Percentiles rank a stretch among this genome's conserved stretches.
These are phyloP conservation scores for Meta bourneti DNA, from an alignment of 2,888 invertebrate species.

Conservation along the genomic window DNA sequence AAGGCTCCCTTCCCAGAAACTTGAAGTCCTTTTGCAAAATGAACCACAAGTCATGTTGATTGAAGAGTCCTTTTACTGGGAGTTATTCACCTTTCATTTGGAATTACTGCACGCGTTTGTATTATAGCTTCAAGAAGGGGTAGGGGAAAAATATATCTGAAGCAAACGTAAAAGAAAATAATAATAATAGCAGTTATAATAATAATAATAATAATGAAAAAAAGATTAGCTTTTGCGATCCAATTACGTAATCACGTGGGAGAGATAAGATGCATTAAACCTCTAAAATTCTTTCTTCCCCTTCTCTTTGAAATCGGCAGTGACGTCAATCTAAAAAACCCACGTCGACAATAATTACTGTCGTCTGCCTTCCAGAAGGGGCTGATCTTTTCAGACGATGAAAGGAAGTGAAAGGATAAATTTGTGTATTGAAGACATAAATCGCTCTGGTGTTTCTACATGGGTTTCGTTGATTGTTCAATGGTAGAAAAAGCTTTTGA, in stretches of 20 bases:
- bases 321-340: conserved; percentile 59
- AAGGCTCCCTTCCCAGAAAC: conserved; percentile 6
- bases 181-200: conserved; percentile 1
- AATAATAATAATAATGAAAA: conserved; percentile 21
- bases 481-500: background rate
- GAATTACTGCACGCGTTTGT: background rate
- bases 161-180: background rate
- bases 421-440: background rate
- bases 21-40: conserved; percentile 17
- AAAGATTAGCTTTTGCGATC: conserved; percentile 42
- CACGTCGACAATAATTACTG: conserved; percentile 62
- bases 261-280: conserved; percentile 47
- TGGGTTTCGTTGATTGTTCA: too few relatives aligned
- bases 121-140: background rate
- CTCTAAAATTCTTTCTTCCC: background rate
- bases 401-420: background rate
- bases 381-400: conserved; percentile 39
- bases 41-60: conserved; percentile 61
- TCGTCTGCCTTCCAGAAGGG: conserved; percentile 34
- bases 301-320: conserved; percentile 31
- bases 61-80: conserved; percentile 40
- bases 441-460: too few relatives aligned
- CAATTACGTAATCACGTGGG: conserved; percentile 69
- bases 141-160: background rate
- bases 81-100: conserved; percentile 27